phyloP scores from a whole-genome alignment of 2,888 invertebrate species.

The Agrochola circellaris region DNA sequence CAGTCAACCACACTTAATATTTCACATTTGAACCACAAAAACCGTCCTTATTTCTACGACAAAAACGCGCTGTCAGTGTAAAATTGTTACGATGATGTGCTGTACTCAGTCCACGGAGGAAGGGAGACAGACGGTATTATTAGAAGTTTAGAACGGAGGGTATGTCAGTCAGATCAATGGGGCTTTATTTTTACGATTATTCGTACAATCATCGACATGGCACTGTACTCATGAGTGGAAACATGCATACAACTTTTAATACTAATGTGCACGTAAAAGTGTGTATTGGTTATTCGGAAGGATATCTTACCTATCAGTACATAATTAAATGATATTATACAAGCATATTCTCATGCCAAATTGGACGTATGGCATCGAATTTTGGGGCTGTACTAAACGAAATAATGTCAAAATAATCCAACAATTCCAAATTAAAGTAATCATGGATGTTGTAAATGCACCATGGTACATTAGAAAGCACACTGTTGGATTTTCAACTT shows the following conservation, averaged over 20 bases:
- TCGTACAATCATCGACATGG: slow-evolving; percentile 23
- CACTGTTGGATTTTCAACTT: background rate
- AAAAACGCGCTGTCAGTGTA: background rate
- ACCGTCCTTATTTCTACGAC: background rate
- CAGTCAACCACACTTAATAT: background rate
- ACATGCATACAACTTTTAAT: background rate
- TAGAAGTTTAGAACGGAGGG: slow-evolving; percentile 53
- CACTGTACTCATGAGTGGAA: background rate
- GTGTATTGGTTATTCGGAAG: background rate
- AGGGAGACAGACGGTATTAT: slow-evolving; percentile 53
- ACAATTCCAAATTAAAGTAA: background rate
- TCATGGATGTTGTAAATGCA: background rate
- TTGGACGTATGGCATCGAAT: background rate
- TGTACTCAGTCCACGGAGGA: slow-evolving; percentile 10
- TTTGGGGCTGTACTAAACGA: background rate
- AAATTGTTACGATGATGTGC: background rate
- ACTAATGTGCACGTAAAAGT: background rate
- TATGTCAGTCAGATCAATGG: slow-evolving; percentile 47
- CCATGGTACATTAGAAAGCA: background rate
- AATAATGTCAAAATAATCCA: background rate
- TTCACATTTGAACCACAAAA: background rate
- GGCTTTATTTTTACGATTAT: slow-evolving; percentile 46
- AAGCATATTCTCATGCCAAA: background rate
- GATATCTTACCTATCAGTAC: background rate
- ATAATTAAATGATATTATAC: background rate